Percentiles rank a stretch among this genome's conserved stretches.
These are phyloP conservation scores for Luffia ferchaultella DNA, from an alignment of 2,888 invertebrate species.

Conservation along the genomic window DNA sequence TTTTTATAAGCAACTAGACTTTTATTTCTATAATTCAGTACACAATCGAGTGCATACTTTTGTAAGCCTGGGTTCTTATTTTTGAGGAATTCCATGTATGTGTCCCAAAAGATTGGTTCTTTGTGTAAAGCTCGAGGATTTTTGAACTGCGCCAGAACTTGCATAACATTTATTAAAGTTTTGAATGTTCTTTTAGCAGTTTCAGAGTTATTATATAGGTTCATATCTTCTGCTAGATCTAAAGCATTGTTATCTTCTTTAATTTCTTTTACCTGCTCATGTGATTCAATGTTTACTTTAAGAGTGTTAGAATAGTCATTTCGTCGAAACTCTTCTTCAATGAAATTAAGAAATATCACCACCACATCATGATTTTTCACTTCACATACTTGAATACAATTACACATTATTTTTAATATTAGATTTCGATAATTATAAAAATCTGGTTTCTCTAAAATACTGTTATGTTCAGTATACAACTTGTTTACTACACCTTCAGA, in stretches of 20 bases:
- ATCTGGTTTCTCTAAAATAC: conserved; percentile 70
- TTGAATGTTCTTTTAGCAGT: conserved; percentile 53
- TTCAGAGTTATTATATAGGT: conserved; percentile 32
- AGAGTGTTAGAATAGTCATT: conserved; percentile 41
- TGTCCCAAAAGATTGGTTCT: conserved; percentile 75
- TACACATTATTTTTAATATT: conserved; percentile 81
- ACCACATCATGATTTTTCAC: conserved; percentile 82
- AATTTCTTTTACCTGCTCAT: conserved; percentile 40
- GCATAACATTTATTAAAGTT: conserved; percentile 72
- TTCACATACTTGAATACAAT: conserved; percentile 80
- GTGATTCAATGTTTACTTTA: conserved; percentile 67
- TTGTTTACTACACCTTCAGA: conserved; percentile 31
- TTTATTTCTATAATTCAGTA: conserved; percentile 86
- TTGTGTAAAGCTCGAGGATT: conserved; percentile 83
- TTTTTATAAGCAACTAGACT: conserved; percentile 81
- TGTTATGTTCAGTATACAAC: conserved; percentile 41
- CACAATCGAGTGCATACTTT: conserved; percentile 84
- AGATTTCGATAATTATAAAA: conserved; percentile 78
- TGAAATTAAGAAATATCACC: conserved; percentile 81
- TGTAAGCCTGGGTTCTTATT: conserved; percentile 83
- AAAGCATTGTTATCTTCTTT: conserved; percentile 35
- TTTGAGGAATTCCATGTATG: conserved; percentile 82
- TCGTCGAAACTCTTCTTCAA: conserved; percentile 67
- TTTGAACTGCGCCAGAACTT: conserved; percentile 79
- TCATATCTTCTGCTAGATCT: conserved; percentile 31